Evolutionary conservation across 2,113 vertebrate genomes (phyloP), one percentile per base, ranked within the genome.

Genomic region (Gymnocephalus cernua): DNA sequence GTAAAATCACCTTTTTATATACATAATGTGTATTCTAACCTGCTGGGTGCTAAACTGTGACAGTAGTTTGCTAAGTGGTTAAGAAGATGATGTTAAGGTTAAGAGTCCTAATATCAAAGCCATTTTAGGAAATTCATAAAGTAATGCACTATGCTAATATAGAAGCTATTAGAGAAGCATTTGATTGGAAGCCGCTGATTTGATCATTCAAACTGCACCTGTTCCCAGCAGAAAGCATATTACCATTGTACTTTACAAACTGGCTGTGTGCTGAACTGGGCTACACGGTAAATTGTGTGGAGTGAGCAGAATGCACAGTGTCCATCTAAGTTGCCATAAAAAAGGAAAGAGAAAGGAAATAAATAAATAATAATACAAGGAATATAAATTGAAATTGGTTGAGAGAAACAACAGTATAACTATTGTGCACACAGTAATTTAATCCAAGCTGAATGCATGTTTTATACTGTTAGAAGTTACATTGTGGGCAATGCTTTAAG

Each of bases 131-230:
- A 76, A 63, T 51, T 59, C 41, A 35, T 25, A 21, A 29, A 32
- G 64, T 51, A 53, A 48, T 13, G 54, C 47, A 11, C 14, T 6
- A 13, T 58, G 32, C 29, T 44, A 23, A 53, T 16, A 65, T 23
- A 29, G 51, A 54, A 45, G 21, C 63, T 44, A 21, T 65, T 21
- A 59, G 19, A 29, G 45, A 54, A 45, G 21, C 63, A 47, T 64
- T 79, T 65, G 38, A 57, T 73, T 47, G 35, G n/a, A 68, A 53
- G 69, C 51, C 51, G 53, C 38, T 75, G 59, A 6, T 32, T 32
- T 51, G 74, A 77, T 21, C 62, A 11, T 45, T 74, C 51, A 58
- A n/a, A 18, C 41, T 69, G 66, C 79, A 89, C 63, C 82, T 80
- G 68, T 77, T 85, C 44, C 44, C 68, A 51, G 53, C 65, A 56